phyloP scores from a whole-genome alignment of 1,140 invertebrate genomes.

The Microplitis demolitor region DNA sequence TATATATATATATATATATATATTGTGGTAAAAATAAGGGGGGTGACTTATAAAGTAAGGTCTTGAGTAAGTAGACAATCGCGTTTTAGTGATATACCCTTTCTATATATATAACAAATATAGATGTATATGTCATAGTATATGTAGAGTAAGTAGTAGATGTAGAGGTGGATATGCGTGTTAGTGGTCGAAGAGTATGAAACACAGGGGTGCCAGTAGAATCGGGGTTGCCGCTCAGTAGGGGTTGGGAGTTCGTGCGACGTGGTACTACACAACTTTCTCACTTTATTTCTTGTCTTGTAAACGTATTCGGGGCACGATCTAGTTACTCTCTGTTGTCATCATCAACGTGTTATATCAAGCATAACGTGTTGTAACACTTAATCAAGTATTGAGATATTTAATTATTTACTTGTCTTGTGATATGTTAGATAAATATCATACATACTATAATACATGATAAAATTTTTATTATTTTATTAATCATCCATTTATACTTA shows the following conservation, averaged over 20 bases:
- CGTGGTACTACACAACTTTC: not conserved
- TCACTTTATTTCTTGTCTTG: not conserved
- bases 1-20: not conserved
- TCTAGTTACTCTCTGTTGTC: not conserved
- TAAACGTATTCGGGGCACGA: not conserved
- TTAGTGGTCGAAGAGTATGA: conserved; percentile 1
- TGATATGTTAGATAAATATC: not conserved
- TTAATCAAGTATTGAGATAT: conserved; percentile 1
- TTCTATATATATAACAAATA: not conserved
- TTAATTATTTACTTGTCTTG: not conserved
- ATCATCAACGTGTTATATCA: not conserved
- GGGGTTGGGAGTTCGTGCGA: conserved; percentile 22
- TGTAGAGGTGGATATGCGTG: not conserved
- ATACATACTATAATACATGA: not conserved
- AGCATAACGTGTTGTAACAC: not conserved
- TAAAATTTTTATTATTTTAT: not conserved
- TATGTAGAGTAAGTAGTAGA: not conserved
- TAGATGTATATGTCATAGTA: not conserved
- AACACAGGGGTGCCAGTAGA: not conserved
- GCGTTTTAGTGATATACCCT: conserved; percentile 2
- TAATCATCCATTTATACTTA: no score
- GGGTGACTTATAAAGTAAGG: not conserved
- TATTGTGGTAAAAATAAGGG: not conserved
- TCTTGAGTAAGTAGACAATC: conserved; percentile 12
- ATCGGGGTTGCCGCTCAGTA: conserved; percentile 26